Base-by-base conservation (phyloP, 2,113 vertebrate genomes). In the Tringa solitaria region DNA sequence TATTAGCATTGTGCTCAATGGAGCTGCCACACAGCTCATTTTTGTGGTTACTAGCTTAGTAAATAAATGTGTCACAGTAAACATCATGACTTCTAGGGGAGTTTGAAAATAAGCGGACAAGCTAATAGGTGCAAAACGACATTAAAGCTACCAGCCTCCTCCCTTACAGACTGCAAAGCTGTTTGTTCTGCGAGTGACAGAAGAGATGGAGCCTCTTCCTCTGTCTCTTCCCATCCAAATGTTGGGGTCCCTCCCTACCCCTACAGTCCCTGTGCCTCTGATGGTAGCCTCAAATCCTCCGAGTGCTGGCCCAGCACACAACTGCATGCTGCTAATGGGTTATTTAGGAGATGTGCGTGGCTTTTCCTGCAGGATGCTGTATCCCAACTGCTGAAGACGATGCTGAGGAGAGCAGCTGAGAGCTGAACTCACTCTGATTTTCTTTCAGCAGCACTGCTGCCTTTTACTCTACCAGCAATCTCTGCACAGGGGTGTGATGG, bases 21-120 rank as follows among this genome's bases (percentile, higher is more conserved):
- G 95, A 92, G 65, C 83, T 90, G 88, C 92, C 76, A 41, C 93
- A 94, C 86, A 96, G 90, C 93, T 96, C 95, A 70, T 97, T 96
- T 93, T 72, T 89, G 94, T 73, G 53, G 56, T 90, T 92, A 75
- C 90, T 87, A 84, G 93, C 76, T 96, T 96, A 92, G 92, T 81
- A 94, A 96, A 97, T 95, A 96, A 96, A 94, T 53, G 83, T 96
- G 96, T 95, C 90, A 81, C 88, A 79, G 53, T 95, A 96, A 95
- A 91, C 77, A 84, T 92, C 88, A 81, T 45, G 90, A 92, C 88
- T 96, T 94, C 93, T 90, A 12, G 81, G 92, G 96, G 90, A 90
- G 56, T 27, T 93, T 0, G 27, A 93, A 96, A 94, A 87, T 63
- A 93, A 94, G 92, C 4, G 1, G 56, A 60, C 79, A 68, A 78